A percentile compares a stretch with the other conserved stretches of the same genome.
Evolutionary conservation across 2,113 vertebrate species (phyloP).

Genomic region (Blennius ocellaris): DNA sequence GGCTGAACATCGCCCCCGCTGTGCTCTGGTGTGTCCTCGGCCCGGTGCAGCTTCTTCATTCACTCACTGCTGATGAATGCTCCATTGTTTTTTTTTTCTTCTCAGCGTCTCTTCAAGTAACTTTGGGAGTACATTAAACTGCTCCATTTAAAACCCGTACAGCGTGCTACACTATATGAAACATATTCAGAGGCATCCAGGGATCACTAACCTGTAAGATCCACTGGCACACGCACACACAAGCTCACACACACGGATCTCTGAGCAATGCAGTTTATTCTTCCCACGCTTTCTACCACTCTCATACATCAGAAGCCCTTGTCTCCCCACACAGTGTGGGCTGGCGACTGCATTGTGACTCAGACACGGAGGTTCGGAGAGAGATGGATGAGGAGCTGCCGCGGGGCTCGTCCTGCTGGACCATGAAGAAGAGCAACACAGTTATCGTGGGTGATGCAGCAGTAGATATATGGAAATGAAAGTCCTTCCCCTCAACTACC

Average conservation of each 20-base stretch:
- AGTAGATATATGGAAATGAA: slow-evolving; percentile 4
- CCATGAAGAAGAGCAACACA: slow-evolving; percentile 21
- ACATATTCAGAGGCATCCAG: slow-evolving; percentile 51
- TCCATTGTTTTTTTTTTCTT: slow-evolving; percentile 51
- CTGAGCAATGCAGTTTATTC: slow-evolving; percentile 70
- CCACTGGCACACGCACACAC: slow-evolving; percentile 27
- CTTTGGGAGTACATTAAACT: slow-evolving; percentile 52
- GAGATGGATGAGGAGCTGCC: slow-evolving; percentile 35
- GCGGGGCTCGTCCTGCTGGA: slow-evolving; percentile 35
- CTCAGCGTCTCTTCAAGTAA: slow-evolving; percentile 44
- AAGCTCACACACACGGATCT: slow-evolving; percentile 54
- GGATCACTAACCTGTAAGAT: slow-evolving; percentile 65
- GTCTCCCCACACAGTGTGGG: slow-evolving; percentile 80
- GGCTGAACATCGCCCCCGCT: slow-evolving; percentile 55
- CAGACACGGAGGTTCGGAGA: slow-evolving; percentile 56
- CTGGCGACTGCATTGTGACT: slow-evolving; percentile 79
- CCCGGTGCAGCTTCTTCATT: slow-evolving; percentile 35
- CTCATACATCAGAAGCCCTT: slow-evolving; percentile 78
- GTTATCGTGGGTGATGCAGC: slow-evolving; percentile 24
- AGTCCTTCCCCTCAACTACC: slow-evolving; percentile 1
- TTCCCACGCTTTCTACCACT: slow-evolving; percentile 76
- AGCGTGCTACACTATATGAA: slow-evolving; percentile 39
- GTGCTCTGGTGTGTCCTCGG: slow-evolving; percentile 51
- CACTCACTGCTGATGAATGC: slow-evolving; percentile 49
- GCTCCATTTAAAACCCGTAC: slow-evolving; percentile 49